phyloP scores from a whole-genome alignment of 1,140 invertebrate species.

The Patella vulgata region DNA sequence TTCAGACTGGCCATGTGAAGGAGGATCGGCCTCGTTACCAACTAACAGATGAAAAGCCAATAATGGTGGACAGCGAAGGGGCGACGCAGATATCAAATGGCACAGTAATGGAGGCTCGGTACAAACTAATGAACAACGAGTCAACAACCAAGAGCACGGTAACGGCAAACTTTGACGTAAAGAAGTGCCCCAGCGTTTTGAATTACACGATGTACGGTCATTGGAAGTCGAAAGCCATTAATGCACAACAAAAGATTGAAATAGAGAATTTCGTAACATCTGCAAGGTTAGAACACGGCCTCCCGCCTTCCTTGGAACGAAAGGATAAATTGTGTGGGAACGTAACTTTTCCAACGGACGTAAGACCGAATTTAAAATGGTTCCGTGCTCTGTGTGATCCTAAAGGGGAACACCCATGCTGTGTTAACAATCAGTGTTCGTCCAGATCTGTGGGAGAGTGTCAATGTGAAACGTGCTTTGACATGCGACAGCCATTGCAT shows the following conservation, averaged over 20 bases:
- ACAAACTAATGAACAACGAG: no score
- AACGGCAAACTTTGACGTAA: no score
- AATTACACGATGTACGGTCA: conserved; percentile 1
- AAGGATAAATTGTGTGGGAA: conserved; percentile 24
- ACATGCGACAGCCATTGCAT: conserved; percentile 21
- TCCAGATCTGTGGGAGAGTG: conserved; percentile 16
- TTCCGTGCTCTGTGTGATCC: conserved; percentile 31
- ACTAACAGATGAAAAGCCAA: no score
- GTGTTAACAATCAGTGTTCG: conserved; percentile 17
- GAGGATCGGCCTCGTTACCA: no score
- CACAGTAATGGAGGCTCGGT: no score
- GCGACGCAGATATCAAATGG: no score
- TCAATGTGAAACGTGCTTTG: conserved; percentile 18
- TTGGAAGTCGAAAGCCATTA: conserved; percentile 2
- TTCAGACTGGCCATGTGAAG: no score
- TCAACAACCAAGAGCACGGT: no score
- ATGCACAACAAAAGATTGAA: neutral
- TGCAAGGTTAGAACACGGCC: neutral
- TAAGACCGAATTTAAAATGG: conserved; percentile 2
- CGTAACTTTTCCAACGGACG: conserved; percentile 1
- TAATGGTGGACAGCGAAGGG: no score
- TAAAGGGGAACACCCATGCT: conserved; percentile 26
- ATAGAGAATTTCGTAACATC: conserved; percentile 3
- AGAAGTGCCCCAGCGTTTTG: conserved; percentile 6
- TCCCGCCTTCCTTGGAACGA: conserved; percentile 16